Evolutionary conservation across 2,113 vertebrate species (phyloP).

Genomic region (Lates calcarifer): DNA sequence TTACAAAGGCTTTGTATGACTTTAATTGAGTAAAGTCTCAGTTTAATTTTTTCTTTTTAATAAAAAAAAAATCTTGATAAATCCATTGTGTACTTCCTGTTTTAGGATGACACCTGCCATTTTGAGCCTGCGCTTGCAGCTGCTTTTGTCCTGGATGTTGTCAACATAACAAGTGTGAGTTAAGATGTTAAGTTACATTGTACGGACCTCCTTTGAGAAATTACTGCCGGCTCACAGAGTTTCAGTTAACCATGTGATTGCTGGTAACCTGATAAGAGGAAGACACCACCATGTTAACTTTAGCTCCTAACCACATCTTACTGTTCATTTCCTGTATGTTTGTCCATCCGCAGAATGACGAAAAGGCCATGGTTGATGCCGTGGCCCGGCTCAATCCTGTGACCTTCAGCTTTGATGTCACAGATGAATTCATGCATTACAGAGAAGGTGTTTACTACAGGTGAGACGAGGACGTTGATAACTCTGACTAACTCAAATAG

Average conservation of each 20-base stretch:
- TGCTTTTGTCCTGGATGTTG: conserved; percentile 88
- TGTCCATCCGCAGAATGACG: conserved; percentile 83
- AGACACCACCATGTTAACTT: not conserved
- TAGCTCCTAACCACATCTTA: not conserved
- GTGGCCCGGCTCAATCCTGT: conserved; percentile 90
- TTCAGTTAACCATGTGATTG: not conserved
- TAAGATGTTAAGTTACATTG: not conserved
- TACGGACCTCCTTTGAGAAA: not conserved
- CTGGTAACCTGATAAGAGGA: not conserved
- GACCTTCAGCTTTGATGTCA: conserved; percentile 91
- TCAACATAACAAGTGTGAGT: conserved; percentile 90
- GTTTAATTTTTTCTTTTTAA: not conserved
- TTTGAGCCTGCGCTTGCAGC: conserved; percentile 85
- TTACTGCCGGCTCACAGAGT: not conserved
- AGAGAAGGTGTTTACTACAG: conserved; percentile 88
- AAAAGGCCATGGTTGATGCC: conserved; percentile 88
- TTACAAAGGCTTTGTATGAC: conserved; percentile 84
- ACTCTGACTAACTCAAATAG: not conserved
- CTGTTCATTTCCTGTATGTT: not conserved
- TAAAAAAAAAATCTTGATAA: not conserved
- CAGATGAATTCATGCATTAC: conserved; percentile 86
- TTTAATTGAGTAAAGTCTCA: conserved; percentile 3
- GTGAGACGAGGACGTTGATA: conserved; percentile 71
- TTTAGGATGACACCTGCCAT: conserved; percentile 85
- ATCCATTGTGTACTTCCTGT: not conserved